Evolutionary conservation across 1,140 invertebrate genomes (phyloP).

Genomic region (Platyscapa corneri): DNA sequence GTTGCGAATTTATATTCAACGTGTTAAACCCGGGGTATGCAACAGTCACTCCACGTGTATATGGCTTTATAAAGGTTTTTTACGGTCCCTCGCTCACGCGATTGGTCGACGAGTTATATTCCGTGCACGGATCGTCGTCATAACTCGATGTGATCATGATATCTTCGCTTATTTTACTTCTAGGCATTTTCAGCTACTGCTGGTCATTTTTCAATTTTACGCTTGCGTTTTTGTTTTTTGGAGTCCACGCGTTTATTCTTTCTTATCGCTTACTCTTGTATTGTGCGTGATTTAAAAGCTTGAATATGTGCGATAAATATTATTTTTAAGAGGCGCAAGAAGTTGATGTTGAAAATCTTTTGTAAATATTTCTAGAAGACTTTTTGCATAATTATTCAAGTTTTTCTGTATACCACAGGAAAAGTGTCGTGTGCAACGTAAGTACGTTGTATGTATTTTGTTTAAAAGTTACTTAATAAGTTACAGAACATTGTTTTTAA

Average conservation of each 20-base stretch:
- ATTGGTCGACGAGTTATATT: conserved; percentile 31
- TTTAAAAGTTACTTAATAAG: too few relatives aligned
- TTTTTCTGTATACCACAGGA: too few relatives aligned
- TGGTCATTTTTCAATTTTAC: background rate
- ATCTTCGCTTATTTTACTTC: conserved; percentile 13
- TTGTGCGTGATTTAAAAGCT: too few relatives aligned
- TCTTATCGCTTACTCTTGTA: background rate
- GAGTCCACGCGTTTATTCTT: background rate
- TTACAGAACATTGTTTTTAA: too few relatives aligned
- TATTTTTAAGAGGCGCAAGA: background rate
- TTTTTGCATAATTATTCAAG: too few relatives aligned
- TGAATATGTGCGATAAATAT: background rate
- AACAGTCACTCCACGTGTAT: background rate
- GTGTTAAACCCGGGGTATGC: background rate
- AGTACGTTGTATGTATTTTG: too few relatives aligned
- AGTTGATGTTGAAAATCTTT: too few relatives aligned
- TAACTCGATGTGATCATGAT: conserved; percentile 1
- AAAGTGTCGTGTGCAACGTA: too few relatives aligned
- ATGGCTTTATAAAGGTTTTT: conserved; percentile 20
- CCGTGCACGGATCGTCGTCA: background rate
- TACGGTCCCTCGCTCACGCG: conserved; percentile 5
- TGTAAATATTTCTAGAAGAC: too few relatives aligned
- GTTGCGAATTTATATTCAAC: background rate
- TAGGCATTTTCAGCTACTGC: background rate
- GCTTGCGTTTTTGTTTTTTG: background rate